Percentiles rank a stretch among this genome's conserved stretches.
These are phyloP conservation scores for Catamblyrhynchus diadema DNA, from an alignment of 2,797 vertebrate species.

Conservation along the genomic window DNA sequence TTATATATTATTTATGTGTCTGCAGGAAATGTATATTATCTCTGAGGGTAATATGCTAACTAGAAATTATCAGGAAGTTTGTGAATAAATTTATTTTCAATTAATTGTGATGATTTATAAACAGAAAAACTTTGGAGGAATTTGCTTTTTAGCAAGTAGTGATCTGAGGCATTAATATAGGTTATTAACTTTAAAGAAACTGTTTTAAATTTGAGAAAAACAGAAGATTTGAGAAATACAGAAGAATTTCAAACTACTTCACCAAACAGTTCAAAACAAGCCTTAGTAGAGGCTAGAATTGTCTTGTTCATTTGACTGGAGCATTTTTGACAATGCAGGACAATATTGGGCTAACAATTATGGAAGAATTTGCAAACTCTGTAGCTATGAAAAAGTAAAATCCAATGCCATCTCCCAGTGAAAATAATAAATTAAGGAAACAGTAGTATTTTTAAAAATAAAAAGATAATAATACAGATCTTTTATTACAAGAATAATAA, in stretches of 20 bases:
- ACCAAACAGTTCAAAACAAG: neutral
- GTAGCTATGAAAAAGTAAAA: neutral
- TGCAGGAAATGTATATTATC: neutral
- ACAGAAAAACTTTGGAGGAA: neutral
- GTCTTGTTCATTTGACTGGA: neutral
- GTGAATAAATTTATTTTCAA: neutral
- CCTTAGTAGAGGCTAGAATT: neutral
- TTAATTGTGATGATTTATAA: neutral
- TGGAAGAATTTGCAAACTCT: neutral
- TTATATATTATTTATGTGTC: neutral
- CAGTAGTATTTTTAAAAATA: accelerated
- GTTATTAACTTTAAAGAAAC: neutral
- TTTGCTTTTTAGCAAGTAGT: neutral
- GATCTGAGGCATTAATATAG: neutral
- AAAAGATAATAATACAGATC: neutral
- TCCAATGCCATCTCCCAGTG: neutral
- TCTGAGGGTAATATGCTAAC: neutral
- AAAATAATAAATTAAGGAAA: neutral
- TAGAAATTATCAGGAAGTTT: neutral
- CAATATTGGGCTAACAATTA: neutral
- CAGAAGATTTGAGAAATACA: neutral
- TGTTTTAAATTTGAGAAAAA: neutral
- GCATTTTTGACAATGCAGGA: neutral
- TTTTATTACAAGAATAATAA: neutral
- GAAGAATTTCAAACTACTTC: neutral